Conservation (phyloP, 92 coral and sea anemone species). For the Porites lobata region DNA sequence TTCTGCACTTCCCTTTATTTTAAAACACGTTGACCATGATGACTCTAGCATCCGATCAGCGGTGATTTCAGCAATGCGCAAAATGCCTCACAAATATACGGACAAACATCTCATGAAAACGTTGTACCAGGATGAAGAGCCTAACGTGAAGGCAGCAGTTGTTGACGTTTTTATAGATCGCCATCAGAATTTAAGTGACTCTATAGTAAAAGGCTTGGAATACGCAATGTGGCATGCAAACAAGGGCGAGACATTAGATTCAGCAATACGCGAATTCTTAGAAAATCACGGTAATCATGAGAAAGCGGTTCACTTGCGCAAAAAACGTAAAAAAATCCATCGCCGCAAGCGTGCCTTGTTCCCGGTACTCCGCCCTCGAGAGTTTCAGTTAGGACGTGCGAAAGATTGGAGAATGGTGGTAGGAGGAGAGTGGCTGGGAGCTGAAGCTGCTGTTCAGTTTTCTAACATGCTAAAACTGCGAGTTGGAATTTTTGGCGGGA, state of each 20-base stretch:
- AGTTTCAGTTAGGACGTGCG: slow-evolving; percentile 75
- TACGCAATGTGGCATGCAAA: slow-evolving; percentile 85
- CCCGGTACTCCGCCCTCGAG: slow-evolving; percentile 85
- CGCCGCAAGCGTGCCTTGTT: slow-evolving; percentile 87
- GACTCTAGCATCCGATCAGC: slow-evolving; percentile 87
- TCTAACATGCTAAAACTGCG: slow-evolving; percentile 76
- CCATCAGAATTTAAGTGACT: slow-evolving; percentile 66
- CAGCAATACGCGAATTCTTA: slow-evolving; percentile 68
- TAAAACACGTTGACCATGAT: slow-evolving; percentile 84
- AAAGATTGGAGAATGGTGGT: slow-evolving; percentile 74
- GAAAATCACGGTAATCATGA: slow-evolving; percentile 87
- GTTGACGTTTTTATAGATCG: slow-evolving; percentile 86
- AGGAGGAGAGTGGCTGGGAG: slow-evolving; percentile 87
- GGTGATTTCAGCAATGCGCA: slow-evolving; percentile 89
- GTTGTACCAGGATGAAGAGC: slow-evolving; percentile 80
- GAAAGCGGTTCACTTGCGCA: slow-evolving; percentile 61
- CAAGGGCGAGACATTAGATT: slow-evolving; percentile 79
- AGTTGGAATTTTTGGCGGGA: slow-evolving; percentile 90
- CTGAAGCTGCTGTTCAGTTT: slow-evolving; percentile 79
- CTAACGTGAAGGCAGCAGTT: slow-evolving; percentile 87
- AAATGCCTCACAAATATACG: slow-evolving; percentile 70
- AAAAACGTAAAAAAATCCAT: slow-evolving; percentile 51
- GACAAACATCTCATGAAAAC: slow-evolving; percentile 69
- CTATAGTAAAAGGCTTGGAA: slow-evolving; percentile 75
- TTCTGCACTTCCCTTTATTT: slow-evolving; percentile 72